Conservation (phyloP, 1,140 invertebrate species). For the Atopsyche davidsoni region DNA sequence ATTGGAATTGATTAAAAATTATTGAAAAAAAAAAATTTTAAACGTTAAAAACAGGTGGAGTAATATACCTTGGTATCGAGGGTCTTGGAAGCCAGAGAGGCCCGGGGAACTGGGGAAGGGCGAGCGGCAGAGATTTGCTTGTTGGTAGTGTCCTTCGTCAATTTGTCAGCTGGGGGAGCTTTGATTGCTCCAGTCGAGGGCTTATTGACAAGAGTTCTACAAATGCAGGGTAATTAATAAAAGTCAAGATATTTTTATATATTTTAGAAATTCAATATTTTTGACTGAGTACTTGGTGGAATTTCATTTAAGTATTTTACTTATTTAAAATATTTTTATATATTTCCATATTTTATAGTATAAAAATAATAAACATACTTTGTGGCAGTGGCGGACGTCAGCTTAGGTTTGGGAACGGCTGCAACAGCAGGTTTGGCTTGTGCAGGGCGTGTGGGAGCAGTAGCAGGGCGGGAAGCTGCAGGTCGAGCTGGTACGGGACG, state of each 20-base stretch:
- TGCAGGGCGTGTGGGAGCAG: constrained; percentile 23
- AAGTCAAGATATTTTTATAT: too few relatives aligned
- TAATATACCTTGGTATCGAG: constrained; percentile 12
- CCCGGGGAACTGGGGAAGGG: constrained; percentile 31
- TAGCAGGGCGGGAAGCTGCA: constrained; percentile 18
- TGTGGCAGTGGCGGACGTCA: constrained; percentile 13
- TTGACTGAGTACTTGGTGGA: too few relatives aligned
- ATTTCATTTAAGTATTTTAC: too few relatives aligned
- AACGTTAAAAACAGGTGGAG: background rate
- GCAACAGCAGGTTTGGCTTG: constrained; percentile 24
- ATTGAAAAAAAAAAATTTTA: background rate
- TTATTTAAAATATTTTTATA: too few relatives aligned
- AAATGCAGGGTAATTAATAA: too few relatives aligned
- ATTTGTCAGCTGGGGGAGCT: constrained; percentile 48
- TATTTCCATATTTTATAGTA: too few relatives aligned
- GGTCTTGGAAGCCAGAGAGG: constrained; percentile 15
- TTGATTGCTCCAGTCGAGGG: constrained; percentile 28
- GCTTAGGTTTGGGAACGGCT: constrained; percentile 22
- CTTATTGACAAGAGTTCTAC: constrained; percentile 24
- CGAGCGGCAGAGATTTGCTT: constrained; percentile 51
- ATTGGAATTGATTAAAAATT: constrained; percentile 3
- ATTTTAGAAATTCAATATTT: background rate
- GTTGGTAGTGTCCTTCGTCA: constrained; percentile 54
- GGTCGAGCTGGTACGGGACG: constrained; percentile 28
- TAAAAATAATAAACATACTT: too few relatives aligned